Evolutionary conservation across 30 jellyfish, hydroid and myxozoan species (phyloP).

Genomic region (Hydractinia symbiolongicarpus): DNA sequence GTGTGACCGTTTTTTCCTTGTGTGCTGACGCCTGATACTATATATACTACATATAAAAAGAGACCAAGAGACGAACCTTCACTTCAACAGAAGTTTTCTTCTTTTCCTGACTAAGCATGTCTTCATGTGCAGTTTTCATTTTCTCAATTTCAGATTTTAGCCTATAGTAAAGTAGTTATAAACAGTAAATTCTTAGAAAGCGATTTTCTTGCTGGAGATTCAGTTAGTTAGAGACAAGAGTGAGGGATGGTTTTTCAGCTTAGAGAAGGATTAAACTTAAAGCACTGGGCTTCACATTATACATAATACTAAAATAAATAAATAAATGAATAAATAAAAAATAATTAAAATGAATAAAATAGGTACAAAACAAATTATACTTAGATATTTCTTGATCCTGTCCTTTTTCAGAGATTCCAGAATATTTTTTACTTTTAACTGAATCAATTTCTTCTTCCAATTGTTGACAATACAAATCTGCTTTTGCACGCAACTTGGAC

Average conservation of each 20-base stretch:
- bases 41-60: no score
- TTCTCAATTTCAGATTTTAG: slow-evolving; percentile 63
- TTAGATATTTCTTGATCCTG: slow-evolving; percentile 10
- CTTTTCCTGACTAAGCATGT: slow-evolving; percentile 57
- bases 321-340: no score
- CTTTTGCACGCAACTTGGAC: slow-evolving; percentile 57
- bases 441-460: slow-evolving; percentile 59
- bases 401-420: not conserved
- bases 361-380: not conserved
- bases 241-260: no score
- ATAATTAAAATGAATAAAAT: no score
- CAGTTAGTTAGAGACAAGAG: no score
- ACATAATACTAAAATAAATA: no score
- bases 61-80: slow-evolving; percentile 33
- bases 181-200: not conserved
- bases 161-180: slow-evolving; percentile 20
- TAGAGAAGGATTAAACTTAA: no score
- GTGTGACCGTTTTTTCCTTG: no score
- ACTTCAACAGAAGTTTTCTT: slow-evolving; percentile 47
- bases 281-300: no score
- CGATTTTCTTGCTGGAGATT: no score
- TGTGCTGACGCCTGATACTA: no score
- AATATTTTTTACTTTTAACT: slow-evolving; percentile 19
- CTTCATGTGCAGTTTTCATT: slow-evolving; percentile 71
- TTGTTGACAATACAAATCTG: slow-evolving; percentile 52